Conservation (phyloP, 1,140 invertebrate genomes). For the Drosophila repleta region DNA sequence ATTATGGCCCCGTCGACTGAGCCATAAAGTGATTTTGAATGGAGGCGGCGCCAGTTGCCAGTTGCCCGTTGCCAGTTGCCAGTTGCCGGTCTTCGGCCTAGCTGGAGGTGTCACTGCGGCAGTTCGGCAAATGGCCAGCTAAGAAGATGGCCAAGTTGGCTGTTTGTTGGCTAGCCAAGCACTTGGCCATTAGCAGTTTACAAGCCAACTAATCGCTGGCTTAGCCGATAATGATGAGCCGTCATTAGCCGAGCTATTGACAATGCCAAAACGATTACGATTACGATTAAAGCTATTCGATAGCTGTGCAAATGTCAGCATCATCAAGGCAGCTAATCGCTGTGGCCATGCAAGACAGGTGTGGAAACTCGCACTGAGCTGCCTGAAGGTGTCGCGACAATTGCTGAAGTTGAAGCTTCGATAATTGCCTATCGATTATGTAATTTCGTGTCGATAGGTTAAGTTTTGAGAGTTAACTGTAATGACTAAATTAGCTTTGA, state of each 20-base stretch:
- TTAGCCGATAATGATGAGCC: conserved; percentile 27
- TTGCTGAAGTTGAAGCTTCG: too few species aligned
- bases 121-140: conserved; percentile 67
- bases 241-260: conserved; percentile 9
- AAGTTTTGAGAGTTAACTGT: too few species aligned
- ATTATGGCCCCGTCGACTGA: conserved; percentile 65
- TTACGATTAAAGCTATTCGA: conserved; percentile 16
- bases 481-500: too few species aligned
- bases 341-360: neutral
- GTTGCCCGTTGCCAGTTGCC: neutral
- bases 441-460: neutral
- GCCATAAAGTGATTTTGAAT: conserved; percentile 80
- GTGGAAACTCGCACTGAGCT: neutral
- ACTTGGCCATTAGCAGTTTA: conserved; percentile 21
- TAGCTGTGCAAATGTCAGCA: conserved; percentile 6
- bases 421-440: neutral
- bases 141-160: conserved; percentile 46
- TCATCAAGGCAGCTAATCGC: conserved; percentile 12
- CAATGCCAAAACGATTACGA: conserved; percentile 1
- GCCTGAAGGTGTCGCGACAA: neutral
- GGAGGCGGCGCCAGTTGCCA: conserved; percentile 66
- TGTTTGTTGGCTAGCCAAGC: neutral
- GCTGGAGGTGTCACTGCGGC: conserved; percentile 68
- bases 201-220: conserved; percentile 39
- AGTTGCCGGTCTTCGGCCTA: conserved; percentile 1